A percentile compares a stretch with the other conserved stretches of the same genome.
Conservation (phyloP, 2,888 invertebrate genomes). For the Sclerodermus sp. region DNA sequence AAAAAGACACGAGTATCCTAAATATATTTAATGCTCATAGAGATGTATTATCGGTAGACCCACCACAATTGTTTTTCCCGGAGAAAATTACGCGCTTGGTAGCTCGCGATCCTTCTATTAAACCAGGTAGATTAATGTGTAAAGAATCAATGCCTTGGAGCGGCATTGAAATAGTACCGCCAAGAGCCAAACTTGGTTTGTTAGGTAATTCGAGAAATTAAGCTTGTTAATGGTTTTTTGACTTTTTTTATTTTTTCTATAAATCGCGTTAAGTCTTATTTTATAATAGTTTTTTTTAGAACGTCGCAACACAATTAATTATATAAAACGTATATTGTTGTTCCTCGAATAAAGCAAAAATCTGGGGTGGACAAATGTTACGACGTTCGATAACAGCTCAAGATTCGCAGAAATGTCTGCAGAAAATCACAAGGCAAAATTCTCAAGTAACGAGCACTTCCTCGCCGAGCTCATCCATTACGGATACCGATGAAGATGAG, state of each 20-base stretch:
- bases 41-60: conserved; percentile 66
- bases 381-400: conserved; percentile 37
- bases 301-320: no score
- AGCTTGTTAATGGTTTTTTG: neutral
- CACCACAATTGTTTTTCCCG: conserved; percentile 70
- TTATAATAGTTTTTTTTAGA: conserved; percentile 4
- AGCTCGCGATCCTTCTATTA: conserved; percentile 60
- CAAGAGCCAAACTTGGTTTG: conserved; percentile 66
- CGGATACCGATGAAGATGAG: conserved; percentile 48
- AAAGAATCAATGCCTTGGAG: conserved; percentile 76
- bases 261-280: no score
- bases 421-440: conserved; percentile 36
- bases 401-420: conserved; percentile 36
- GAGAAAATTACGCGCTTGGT: conserved; percentile 70
- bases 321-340: neutral
- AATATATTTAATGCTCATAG: conserved; percentile 64
- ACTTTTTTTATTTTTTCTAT: neutral
- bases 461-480: conserved; percentile 41
- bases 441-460: conserved; percentile 40
- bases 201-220: conserved; percentile 58
- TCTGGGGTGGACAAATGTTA: conserved; percentile 47
- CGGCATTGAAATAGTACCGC: conserved; percentile 68
- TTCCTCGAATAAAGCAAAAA: conserved; percentile 37
- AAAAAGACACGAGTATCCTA: conserved; percentile 69
- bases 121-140: conserved; percentile 63